phyloP scores from a whole-genome alignment of 2,797 vertebrate genomes.

The Rallus crepitans region DNA sequence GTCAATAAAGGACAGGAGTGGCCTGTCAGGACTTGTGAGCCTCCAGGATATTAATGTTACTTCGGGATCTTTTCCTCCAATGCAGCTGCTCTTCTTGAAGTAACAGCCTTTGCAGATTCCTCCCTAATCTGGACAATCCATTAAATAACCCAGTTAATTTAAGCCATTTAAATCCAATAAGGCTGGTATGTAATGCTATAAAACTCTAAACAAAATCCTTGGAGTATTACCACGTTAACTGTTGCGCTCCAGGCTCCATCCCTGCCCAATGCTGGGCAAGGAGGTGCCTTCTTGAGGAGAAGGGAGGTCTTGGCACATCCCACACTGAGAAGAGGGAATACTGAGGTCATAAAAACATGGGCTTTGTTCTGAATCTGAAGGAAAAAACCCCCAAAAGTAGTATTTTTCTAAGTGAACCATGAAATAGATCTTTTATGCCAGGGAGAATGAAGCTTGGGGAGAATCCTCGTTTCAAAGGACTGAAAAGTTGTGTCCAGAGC shows the following conservation, averaged over 20 bases:
- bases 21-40: conserved; percentile 46
- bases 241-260: not conserved
- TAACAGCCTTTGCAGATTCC: conserved; percentile 55
- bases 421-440: not conserved
- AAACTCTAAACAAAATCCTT: conserved; percentile 72
- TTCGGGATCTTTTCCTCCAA: not conserved
- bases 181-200: conserved; percentile 68
- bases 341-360: not conserved
- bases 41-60: conserved; percentile 36
- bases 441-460: not conserved
- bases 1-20: conserved; percentile 54
- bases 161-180: conserved; percentile 75
- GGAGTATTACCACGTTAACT: conserved; percentile 28
- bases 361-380: not conserved
- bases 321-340: fast-evolving
- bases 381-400: not conserved
- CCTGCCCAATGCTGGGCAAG: fast-evolving
- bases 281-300: not conserved
- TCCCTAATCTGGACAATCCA: conserved; percentile 74
- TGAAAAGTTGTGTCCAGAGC: not conserved
- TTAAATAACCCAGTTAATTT: conserved; percentile 75
- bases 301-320: not conserved
- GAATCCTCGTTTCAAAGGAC: not conserved
- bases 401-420: not conserved
- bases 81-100: conserved; percentile 51